Evolutionary conservation across 2,113 vertebrate genomes (phyloP).

Genomic region (Gobiocypris rarus): DNA sequence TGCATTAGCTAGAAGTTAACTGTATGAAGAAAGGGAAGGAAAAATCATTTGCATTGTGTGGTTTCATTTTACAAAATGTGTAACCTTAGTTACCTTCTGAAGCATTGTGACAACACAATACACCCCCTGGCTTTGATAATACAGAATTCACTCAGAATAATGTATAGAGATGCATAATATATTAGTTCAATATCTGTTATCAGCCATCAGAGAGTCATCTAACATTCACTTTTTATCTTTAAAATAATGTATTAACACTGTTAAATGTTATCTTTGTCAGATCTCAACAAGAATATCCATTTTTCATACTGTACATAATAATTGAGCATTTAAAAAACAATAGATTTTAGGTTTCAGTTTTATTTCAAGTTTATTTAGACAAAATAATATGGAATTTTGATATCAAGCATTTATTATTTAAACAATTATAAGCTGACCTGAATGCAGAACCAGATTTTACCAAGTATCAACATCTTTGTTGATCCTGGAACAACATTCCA

Average conservation of each 20-base stretch:
- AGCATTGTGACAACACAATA: background rate
- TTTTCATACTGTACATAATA: background rate
- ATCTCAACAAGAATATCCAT: background rate
- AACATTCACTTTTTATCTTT: background rate
- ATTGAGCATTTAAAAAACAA: background rate
- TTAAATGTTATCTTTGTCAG: background rate
- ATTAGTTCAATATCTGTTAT: background rate
- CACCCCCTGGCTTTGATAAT: background rate
- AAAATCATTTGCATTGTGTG: background rate
- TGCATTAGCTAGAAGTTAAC: background rate
- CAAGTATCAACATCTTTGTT: too few species aligned
- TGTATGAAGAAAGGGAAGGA: constrained; percentile 1
- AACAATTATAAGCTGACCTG: too few species aligned
- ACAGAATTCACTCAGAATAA: background rate
- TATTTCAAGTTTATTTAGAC: background rate
- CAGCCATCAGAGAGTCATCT: background rate
- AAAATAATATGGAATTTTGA: background rate
- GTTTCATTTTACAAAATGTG: constrained; percentile 7
- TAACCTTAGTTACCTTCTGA: constrained; percentile 1
- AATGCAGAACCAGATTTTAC: too few species aligned
- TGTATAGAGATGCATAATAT: background rate
- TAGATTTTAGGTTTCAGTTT: background rate
- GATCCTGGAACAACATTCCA: too few species aligned
- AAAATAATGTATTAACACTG: background rate
- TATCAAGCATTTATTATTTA: background rate